Conservation (phyloP, 2,888 invertebrate genomes). For the Platynereis dumerilii region DNA sequence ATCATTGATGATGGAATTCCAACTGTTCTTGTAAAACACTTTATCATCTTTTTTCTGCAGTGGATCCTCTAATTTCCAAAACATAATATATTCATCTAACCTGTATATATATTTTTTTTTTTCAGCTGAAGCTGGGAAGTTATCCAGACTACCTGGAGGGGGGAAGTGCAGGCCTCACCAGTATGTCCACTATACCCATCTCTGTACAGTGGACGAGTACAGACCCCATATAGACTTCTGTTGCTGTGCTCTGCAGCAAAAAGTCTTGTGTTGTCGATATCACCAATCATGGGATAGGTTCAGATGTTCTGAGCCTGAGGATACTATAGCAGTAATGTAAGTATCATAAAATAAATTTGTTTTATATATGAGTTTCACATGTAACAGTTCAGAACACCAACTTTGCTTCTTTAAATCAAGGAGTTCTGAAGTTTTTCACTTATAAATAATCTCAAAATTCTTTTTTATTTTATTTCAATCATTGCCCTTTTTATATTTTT, state of each 20-base stretch:
- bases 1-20: too few relatives aligned
- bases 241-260: conserved; percentile 32
- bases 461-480: too few relatives aligned
- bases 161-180: conserved; percentile 18
- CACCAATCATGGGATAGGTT: conserved; percentile 36
- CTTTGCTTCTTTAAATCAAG: too few relatives aligned
- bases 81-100: conserved; percentile 11
- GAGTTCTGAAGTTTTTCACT: too few relatives aligned
- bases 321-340: conserved; percentile 25
- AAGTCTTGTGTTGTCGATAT: conserved; percentile 37
- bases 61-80: too few relatives aligned
- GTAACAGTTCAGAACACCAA: too few relatives aligned
- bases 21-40: too few relatives aligned
- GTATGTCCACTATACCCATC: conserved; percentile 38
- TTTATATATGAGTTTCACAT: too few relatives aligned
- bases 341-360: too few relatives aligned
- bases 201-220: conserved; percentile 36
- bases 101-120: not conserved
- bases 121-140: conserved; percentile 20
- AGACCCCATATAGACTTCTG: conserved; percentile 36
- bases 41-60: too few relatives aligned
- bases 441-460: too few relatives aligned
- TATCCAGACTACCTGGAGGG: conserved; percentile 9
- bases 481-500: too few relatives aligned
- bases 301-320: conserved; percentile 35